Evolutionary conservation across 2,113 vertebrate species (phyloP).

Genomic region (Picathartes gymnocephalus): DNA sequence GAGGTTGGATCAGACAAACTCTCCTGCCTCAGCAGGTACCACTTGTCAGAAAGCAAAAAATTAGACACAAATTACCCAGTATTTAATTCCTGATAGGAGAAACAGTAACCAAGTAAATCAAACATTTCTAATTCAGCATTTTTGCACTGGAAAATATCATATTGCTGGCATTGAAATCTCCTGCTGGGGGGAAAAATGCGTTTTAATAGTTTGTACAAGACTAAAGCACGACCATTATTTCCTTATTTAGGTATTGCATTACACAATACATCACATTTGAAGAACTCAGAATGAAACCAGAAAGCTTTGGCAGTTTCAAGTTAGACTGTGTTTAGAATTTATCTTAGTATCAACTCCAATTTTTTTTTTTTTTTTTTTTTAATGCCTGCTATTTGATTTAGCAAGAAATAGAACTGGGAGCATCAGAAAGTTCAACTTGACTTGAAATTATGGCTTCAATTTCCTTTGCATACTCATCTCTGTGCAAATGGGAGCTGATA

Average conservation of each 20-base stretch:
- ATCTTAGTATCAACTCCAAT: not conserved
- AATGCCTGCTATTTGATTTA: not conserved
- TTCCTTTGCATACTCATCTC: not conserved
- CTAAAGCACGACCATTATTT: not conserved
- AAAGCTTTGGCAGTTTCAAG: not conserved
- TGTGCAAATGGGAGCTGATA: not conserved
- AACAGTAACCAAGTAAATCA: not conserved
- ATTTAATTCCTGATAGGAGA: not conserved
- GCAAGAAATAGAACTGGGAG: not conserved
- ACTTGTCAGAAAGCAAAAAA: not conserved
- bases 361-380: not conserved
- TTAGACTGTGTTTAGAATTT: not conserved
- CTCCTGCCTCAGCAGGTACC: not conserved
- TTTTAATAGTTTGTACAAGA: not conserved
- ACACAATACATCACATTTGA: not conserved
- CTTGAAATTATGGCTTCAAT: not conserved
- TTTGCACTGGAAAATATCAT: not conserved
- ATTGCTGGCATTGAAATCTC: not conserved
- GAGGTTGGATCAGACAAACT: not conserved
- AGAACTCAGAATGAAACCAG: not conserved
- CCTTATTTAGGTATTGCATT: not conserved
- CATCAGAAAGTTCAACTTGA: not conserved
- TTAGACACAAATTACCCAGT: not conserved
- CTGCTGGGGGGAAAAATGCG: rapidly evolving
- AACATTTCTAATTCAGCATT: not conserved